Base-by-base conservation (phyloP, 2,113 vertebrate genomes). In the Amia ocellicauda region DNA sequence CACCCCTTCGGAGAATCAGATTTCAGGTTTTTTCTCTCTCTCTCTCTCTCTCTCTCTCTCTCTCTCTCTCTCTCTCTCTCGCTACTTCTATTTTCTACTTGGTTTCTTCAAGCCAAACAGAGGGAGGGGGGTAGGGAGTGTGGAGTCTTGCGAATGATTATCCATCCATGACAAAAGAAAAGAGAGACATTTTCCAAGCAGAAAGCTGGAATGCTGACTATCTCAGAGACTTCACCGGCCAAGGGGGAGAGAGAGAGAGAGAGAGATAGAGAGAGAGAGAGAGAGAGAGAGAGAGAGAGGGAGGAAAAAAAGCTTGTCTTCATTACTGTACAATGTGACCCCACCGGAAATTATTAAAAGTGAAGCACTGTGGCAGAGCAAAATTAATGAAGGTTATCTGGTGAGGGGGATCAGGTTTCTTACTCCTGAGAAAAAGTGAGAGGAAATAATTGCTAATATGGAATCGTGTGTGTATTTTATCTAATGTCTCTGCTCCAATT, bases 121-220 rank as follows among this genome's bases (percentile, higher is more conserved):
- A 23, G 57, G 16, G 40, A 29, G 31, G 13, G 16, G 42, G 58
- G 22, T 22, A 16, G 43, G 26, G 31, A 31, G 23, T 29, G 16
- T n/a, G 55, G 55, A 58, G 49, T 49, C 43, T 61, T 61, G 24
- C 16, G 29, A 61, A 47, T 49, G 59, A 61, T 49, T 27, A 47
- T 49, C 23, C 43, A 28, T 61, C 42, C 59, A 47, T 61, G 59
- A 61, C 59, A 61, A 61, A 61, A 61, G 59, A 49, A 42, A 60
- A 24, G 26, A 61, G 59, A 9, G 3, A 14, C 20, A 49, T 17
- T 49, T 9, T 61, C 17, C n/a, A 7, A 61, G 42, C 13, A 50
- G 42, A 42, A n/a, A n/a, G 47, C 43, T 49, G 45, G 45, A 47
- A 47, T 47, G 45, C 14, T 41, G 8, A 23, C 16, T 5, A 20